Percentiles rank a stretch among this genome's conserved stretches.
Conservation (phyloP, 2,888 invertebrate species). For the Hypercompe scribonia region DNA sequence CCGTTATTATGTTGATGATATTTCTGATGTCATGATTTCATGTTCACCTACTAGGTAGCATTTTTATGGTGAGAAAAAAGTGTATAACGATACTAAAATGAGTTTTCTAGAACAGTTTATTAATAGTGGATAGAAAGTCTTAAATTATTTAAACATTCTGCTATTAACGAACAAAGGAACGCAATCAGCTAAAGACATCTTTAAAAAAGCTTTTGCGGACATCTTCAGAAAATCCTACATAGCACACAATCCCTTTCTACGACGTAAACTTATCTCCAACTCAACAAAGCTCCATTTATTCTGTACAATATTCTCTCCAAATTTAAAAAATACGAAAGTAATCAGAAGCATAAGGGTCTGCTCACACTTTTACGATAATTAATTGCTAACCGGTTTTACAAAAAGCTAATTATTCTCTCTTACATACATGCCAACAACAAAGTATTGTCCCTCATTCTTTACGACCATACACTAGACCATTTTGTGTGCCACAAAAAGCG, state of each 20-base stretch:
- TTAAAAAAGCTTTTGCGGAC: conserved; percentile 6
- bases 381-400: conserved; percentile 53
- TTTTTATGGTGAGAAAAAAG: neutral
- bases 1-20: conserved; percentile 13
- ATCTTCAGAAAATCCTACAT: neutral
- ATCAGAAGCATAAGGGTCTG: conserved; percentile 39
- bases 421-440: conserved; percentile 51
- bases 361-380: conserved; percentile 48
- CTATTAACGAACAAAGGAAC: conserved; percentile 7
- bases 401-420: conserved; percentile 58
- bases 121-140: neutral
- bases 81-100: neutral
- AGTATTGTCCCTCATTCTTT: conserved; percentile 60
- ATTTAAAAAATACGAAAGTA: conserved; percentile 36
- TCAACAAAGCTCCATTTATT: neutral
- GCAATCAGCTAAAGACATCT: neutral
- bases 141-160: neutral
- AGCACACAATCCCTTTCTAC: conserved; percentile 15
- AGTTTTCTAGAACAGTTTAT: neutral
- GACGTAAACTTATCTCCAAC: conserved; percentile 22
- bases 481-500: conserved; percentile 28
- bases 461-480: conserved; percentile 43
- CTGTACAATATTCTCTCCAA: conserved; percentile 28
- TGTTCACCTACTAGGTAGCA: neutral
- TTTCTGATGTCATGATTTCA: conserved; percentile 7